Conservation (phyloP, 2,888 invertebrate genomes). For the Meandrusa payeni region DNA sequence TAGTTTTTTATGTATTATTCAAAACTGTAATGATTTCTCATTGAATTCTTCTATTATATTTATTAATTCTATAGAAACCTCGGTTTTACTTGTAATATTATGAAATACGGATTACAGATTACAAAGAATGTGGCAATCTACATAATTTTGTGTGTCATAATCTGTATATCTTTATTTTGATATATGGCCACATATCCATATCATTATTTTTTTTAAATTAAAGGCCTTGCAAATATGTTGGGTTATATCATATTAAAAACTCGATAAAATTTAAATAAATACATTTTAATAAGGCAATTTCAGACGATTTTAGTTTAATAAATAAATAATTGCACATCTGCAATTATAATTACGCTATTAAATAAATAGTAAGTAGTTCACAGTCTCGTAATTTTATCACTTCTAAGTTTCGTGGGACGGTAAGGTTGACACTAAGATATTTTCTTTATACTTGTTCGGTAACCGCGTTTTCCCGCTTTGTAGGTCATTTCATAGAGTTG, state of each 20-base stretch:
- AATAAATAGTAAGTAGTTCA: constrained; percentile 34
- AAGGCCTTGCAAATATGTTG: constrained; percentile 3
- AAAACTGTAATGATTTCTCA: too few species aligned
- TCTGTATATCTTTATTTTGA: too few species aligned
- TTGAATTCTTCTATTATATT: too few species aligned
- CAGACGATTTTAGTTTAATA: constrained; percentile 9
- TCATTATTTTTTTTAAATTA: not conserved
- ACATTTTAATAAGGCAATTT: constrained; percentile 11
- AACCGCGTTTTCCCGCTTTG: constrained; percentile 74
- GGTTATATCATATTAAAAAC: constrained; percentile 4
- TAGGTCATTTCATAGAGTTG: constrained; percentile 73
- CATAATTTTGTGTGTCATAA: too few species aligned
- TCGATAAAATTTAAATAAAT: constrained; percentile 14
- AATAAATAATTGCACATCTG: constrained; percentile 13
- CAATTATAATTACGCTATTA: constrained; percentile 16
- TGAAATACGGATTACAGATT: too few species aligned
- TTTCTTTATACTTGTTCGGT: constrained; percentile 68
- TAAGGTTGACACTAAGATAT: constrained; percentile 45
- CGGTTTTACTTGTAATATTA: too few species aligned
- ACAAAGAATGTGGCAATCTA: too few species aligned
- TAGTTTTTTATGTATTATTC: too few species aligned
- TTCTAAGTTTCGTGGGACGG: constrained; percentile 9
- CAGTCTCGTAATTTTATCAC: constrained; percentile 38
- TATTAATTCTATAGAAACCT: too few species aligned
- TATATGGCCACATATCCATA: not conserved